Conservation (phyloP, 2,113 vertebrate species). For the Ploceus nigricollis region DNA sequence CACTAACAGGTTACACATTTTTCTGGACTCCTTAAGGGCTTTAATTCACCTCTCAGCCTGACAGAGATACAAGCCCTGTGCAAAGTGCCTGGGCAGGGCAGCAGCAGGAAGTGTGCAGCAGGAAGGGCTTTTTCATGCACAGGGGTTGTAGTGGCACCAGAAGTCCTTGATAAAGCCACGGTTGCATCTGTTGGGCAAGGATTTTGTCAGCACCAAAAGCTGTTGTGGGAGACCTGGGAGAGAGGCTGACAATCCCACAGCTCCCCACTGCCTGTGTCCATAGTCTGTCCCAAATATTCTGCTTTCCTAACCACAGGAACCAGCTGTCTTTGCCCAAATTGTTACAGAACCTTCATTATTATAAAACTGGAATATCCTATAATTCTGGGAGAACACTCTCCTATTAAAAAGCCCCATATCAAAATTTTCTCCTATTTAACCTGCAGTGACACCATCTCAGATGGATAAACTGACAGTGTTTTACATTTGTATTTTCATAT, state of each 20-base stretch:
- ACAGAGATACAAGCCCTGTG: background rate
- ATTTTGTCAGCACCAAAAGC: slow-evolving; percentile 14
- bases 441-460: background rate
- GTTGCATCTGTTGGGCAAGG: slow-evolving; percentile 16
- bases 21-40: background rate
- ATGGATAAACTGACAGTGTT: background rate
- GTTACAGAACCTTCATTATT: background rate
- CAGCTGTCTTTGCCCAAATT: background rate
- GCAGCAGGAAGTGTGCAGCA: slow-evolving; percentile 57
- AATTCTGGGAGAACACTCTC: background rate
- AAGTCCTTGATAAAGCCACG: slow-evolving; percentile 17
- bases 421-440: background rate
- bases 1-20: background rate
- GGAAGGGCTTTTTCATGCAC: slow-evolving; percentile 37
- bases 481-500: background rate
- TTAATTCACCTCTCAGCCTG: slow-evolving; percentile 6
- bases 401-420: background rate
- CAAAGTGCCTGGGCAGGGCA: slow-evolving; percentile 26
- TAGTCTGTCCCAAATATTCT: background rate
- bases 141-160: slow-evolving; percentile 16
- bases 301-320: background rate
- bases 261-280: background rate
- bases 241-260: background rate
- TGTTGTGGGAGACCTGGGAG: background rate
- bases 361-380: background rate